A percentile compares a stretch with the other conserved stretches of the same genome.
Evolutionary conservation across 2,888 invertebrate species (phyloP).

Genomic region (Podotricha telesiphe): DNA sequence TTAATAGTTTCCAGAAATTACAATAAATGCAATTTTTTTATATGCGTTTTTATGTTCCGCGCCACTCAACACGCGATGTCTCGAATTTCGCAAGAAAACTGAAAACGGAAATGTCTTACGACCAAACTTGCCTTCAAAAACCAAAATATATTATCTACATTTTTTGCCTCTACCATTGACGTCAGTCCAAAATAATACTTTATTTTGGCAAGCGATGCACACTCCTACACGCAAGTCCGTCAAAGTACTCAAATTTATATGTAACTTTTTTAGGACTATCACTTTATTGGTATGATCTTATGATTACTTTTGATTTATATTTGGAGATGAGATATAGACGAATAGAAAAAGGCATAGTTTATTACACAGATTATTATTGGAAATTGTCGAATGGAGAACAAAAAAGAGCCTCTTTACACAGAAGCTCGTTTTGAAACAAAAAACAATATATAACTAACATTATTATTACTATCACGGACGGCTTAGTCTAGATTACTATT

Average conservation of each 20-base stretch:
- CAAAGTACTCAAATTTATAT: constrained; percentile 8
- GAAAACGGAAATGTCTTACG: too few species aligned
- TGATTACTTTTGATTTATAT: background rate
- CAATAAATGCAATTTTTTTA: too few species aligned
- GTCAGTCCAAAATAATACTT: constrained; percentile 35
- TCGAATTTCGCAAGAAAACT: too few species aligned
- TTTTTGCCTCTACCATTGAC: constrained; percentile 23
- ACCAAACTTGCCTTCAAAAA: constrained; percentile 2
- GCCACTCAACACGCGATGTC: too few species aligned
- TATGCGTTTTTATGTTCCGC: too few species aligned
- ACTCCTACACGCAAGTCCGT: constrained; percentile 8
- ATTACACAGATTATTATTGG: background rate
- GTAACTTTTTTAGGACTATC: constrained; percentile 8
- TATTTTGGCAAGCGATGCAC: constrained; percentile 36
- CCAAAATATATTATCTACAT: background rate
- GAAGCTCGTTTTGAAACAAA: too few species aligned
- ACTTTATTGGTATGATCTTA: constrained; percentile 11
- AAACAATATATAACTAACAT: too few species aligned
- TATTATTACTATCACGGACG: too few species aligned
- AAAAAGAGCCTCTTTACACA: background rate
- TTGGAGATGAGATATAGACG: background rate
- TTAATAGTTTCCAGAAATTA: too few species aligned
- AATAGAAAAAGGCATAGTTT: background rate
- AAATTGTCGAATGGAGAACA: background rate
- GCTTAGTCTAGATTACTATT: too few species aligned